Evolutionary conservation across 2,888 invertebrate species (phyloP).

Genomic region (Dynastes hyllus): DNA sequence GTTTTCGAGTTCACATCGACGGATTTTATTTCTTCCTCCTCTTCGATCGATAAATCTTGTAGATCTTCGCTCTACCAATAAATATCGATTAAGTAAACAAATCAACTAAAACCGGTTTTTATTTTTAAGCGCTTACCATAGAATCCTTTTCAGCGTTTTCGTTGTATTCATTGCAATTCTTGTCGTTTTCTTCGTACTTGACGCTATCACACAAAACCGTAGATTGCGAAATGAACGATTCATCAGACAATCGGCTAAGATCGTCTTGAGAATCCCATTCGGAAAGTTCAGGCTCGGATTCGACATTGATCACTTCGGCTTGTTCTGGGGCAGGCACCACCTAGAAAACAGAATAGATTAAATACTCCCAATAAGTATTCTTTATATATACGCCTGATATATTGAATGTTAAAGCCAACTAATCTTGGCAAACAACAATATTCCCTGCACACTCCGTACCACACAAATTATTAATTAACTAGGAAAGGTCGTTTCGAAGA

Average conservation of each 20-base stretch:
- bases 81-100: no score
- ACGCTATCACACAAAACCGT: constrained; percentile 38
- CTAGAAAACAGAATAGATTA: constrained; percentile 20
- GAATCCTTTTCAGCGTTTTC: constrained; percentile 35
- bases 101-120: no score
- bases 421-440: no score
- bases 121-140: constrained; percentile 10
- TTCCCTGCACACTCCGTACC: no score
- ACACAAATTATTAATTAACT: no score
- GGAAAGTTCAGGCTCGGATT: constrained; percentile 43
- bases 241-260: constrained; percentile 49
- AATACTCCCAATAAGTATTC: neutral
- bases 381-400: no score
- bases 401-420: no score
- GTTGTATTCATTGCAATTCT: constrained; percentile 46
- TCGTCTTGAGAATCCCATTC: constrained; percentile 51
- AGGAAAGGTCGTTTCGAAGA: no score
- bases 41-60: constrained; percentile 37
- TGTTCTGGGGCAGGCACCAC: constrained; percentile 48
- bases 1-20: constrained; percentile 67
- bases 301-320: constrained; percentile 46
- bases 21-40: constrained; percentile 40
- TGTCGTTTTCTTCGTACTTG: constrained; percentile 41
- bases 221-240: constrained; percentile 44
- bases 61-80: constrained; percentile 34